Evolutionary conservation across 2,888 invertebrate genomes (phyloP).

Genomic region (Matsumyia berberina): DNA sequence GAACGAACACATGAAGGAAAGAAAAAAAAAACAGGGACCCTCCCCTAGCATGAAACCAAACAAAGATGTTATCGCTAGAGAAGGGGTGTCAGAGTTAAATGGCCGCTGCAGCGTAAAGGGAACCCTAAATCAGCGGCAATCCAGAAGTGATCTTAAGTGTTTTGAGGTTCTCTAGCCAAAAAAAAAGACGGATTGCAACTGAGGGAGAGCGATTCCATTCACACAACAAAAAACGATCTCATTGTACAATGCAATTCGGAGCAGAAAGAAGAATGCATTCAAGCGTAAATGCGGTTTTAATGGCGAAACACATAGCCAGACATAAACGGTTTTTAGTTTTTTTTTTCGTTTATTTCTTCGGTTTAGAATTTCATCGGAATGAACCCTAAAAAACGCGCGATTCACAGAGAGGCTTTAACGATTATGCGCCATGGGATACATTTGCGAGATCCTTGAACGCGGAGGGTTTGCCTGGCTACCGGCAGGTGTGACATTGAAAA

Average conservation of each 20-base stretch:
- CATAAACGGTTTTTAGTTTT: constrained; percentile 10
- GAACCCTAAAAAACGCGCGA: constrained; percentile 40
- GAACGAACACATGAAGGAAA: neutral
- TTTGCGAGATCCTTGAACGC: constrained; percentile 25
- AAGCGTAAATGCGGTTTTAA: constrained; percentile 70
- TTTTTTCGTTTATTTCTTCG: constrained; percentile 49
- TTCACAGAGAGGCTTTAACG: constrained; percentile 44
- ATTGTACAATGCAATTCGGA: constrained; percentile 20
- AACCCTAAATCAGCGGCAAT: constrained; percentile 58
- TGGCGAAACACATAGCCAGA: constrained; percentile 34
- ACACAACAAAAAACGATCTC: constrained; percentile 43
- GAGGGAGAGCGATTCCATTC: constrained; percentile 38
- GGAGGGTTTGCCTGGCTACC: constrained; percentile 4
- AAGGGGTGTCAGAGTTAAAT: constrained; percentile 72
- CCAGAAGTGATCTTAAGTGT: constrained; percentile 66
- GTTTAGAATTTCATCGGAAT: constrained; percentile 51
- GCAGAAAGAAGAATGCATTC: constrained; percentile 12
- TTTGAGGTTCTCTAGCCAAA: constrained; percentile 39
- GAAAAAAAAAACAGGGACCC: neutral
- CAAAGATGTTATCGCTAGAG: constrained; percentile 64
- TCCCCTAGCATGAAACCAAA: constrained; percentile 40
- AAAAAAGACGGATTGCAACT: constrained; percentile 29
- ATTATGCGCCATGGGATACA: constrained; percentile 55
- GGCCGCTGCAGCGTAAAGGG: constrained; percentile 39
- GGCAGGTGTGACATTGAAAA: constrained; percentile 72